Percentiles rank a stretch among this genome's conserved stretches.
phyloP scores from a whole-genome alignment of 2,888 invertebrate genomes.

The Empis livida region DNA sequence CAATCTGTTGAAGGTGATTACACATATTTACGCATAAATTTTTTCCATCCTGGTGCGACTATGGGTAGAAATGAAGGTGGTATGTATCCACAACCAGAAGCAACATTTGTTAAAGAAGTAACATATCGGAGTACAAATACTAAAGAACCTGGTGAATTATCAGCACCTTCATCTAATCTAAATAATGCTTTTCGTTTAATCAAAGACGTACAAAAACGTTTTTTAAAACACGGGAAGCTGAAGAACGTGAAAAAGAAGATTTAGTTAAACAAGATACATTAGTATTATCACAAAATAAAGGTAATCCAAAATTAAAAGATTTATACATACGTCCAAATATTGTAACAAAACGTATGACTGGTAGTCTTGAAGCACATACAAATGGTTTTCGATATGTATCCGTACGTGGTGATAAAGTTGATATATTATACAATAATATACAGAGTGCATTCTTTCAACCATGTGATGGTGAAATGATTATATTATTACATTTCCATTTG shows the following conservation, averaged over 20 bases:
- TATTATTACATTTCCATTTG: slow-evolving; percentile 94
- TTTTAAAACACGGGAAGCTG: slow-evolving; percentile 95
- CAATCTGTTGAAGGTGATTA: slow-evolving; percentile 93
- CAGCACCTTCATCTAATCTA: slow-evolving; percentile 88
- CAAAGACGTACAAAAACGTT: slow-evolving; percentile 98
- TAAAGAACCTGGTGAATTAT: slow-evolving; percentile 91
- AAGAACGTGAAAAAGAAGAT: slow-evolving; percentile 97
- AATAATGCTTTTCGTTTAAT: slow-evolving; percentile 95
- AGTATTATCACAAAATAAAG: slow-evolving; percentile 85
- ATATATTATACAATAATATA: slow-evolving; percentile 97
- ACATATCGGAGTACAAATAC: slow-evolving; percentile 96
- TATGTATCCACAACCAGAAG: slow-evolving; percentile 85
- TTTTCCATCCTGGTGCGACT: slow-evolving; percentile 95
- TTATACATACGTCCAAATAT: slow-evolving; percentile 98
- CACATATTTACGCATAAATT: slow-evolving; percentile 95
- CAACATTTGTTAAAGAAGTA: slow-evolving; percentile 95
- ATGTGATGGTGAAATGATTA: slow-evolving; percentile 99
- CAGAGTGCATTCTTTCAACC: slow-evolving; percentile 99
- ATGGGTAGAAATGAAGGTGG: slow-evolving; percentile 89
- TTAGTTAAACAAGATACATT: slow-evolving; percentile 97
- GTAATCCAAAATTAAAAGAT: slow-evolving; percentile 95
- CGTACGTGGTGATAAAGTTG: slow-evolving; percentile 98
- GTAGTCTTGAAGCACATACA: slow-evolving; percentile 84
- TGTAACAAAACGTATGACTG: slow-evolving; percentile 90
- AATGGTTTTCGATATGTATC: slow-evolving; percentile 97